These are phyloP conservation scores for Bruchidius siliquastri DNA, from an alignment of 2,888 invertebrate genomes.

Conservation along the genomic window DNA sequence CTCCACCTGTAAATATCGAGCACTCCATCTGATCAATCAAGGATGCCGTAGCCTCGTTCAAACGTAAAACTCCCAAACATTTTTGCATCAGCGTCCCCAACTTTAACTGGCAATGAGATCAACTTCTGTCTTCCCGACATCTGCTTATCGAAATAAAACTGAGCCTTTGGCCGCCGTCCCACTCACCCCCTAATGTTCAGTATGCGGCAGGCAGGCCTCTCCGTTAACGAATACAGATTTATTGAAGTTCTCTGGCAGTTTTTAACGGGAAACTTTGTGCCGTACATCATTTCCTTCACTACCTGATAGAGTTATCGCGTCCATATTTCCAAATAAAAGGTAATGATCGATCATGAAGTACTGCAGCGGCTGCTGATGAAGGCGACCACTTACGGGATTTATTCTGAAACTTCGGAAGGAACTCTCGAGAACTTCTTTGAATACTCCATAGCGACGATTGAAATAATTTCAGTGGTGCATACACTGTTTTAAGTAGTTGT, in stretches of 20 bases:
- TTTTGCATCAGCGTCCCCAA: too few species aligned
- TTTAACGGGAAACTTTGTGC: background rate
- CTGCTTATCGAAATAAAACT: background rate
- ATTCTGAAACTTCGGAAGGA: background rate
- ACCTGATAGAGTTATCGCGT: background rate
- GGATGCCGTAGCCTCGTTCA: too few species aligned
- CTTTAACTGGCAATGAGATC: too few species aligned
- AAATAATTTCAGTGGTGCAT: background rate
- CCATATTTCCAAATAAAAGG: background rate
- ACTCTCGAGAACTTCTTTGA: background rate
- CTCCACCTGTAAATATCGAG: too few species aligned
- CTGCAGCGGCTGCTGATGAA: background rate
- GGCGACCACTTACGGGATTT: background rate
- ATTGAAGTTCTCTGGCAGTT: background rate
- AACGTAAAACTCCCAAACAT: too few species aligned
- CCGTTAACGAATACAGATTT: background rate
- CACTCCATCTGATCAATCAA: too few species aligned
- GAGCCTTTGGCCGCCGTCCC: background rate
- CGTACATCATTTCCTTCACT: background rate
- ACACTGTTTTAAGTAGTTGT: background rate
- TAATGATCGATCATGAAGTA: background rate
- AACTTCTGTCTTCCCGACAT: too few species aligned
- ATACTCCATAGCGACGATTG: background rate
- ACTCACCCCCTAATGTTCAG: background rate
- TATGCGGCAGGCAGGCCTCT: background rate